phyloP scores from a whole-genome alignment of 2,888 invertebrate genomes.

The Athalia rosae region DNA sequence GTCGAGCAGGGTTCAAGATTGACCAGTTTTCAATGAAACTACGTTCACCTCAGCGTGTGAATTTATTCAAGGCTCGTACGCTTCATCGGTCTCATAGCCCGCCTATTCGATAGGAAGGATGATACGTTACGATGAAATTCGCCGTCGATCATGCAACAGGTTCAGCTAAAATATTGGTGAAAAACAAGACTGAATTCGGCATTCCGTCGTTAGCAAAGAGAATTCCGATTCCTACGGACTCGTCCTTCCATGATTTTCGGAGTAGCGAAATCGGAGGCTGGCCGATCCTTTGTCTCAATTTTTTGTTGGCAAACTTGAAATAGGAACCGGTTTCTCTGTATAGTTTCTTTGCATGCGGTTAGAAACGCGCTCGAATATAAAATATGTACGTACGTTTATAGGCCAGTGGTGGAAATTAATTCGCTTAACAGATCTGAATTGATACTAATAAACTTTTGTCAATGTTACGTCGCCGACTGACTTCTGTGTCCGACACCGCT shows the following conservation, averaged over 20 bases:
- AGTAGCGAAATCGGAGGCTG: no score
- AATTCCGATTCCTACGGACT: no score
- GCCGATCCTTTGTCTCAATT: no score
- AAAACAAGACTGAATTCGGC: no score
- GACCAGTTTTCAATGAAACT: slow-evolving; percentile 20
- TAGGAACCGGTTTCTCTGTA: no score
- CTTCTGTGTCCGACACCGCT: neutral
- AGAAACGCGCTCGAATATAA: neutral
- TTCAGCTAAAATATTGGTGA: no score
- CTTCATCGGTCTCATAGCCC: neutral
- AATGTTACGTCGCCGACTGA: neutral
- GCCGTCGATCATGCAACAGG: no score
- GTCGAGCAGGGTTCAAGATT: slow-evolving; percentile 19
- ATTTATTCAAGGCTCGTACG: neutral
- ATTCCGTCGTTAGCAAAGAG: no score
- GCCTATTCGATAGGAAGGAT: no score
- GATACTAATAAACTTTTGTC: slow-evolving; percentile 4
- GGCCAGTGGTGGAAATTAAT: slow-evolving; percentile 22
- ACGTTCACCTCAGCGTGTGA: neutral
- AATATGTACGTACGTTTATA: slow-evolving; percentile 8
- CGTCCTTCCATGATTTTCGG: no score
- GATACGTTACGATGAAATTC: no score
- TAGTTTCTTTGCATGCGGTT: neutral
- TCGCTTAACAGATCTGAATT: slow-evolving; percentile 27
- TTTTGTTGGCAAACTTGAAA: no score